Percentiles rank a stretch among this genome's conserved stretches.
phyloP scores from a whole-genome alignment of 2,888 invertebrate genomes.

The Arrhopalites spinosus region DNA sequence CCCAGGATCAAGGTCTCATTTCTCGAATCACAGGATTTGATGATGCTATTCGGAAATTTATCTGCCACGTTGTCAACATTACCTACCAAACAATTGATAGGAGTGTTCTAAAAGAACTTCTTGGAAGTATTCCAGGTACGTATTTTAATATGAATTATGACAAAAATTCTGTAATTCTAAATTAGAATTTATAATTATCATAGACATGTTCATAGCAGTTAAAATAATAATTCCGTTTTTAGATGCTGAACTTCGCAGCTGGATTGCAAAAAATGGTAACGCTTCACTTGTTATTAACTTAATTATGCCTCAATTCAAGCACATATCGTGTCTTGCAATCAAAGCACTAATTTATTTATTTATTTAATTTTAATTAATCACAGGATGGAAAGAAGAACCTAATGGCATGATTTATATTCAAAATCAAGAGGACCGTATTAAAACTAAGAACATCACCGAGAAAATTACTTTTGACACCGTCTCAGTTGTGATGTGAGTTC shows the following conservation, averaged over 20 bases:
- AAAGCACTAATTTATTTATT: too few relatives aligned
- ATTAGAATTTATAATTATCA: neutral
- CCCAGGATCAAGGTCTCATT: conserved; percentile 49
- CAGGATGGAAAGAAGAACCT: conserved; percentile 85
- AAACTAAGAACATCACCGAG: conserved; percentile 98
- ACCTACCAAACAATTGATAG: conserved; percentile 95
- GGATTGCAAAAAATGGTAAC: conserved; percentile 94
- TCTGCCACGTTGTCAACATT: conserved; percentile 95
- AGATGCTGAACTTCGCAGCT: conserved; percentile 69
- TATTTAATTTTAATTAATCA: too few relatives aligned
- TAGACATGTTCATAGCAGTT: neutral
- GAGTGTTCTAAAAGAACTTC: conserved; percentile 75
- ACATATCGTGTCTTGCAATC: too few relatives aligned
- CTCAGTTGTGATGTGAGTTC: conserved; percentile 77
- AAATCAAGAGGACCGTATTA: conserved; percentile 96
- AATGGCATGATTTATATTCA: conserved; percentile 84
- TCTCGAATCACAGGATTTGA: conserved; percentile 85
- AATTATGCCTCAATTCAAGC: too few relatives aligned
- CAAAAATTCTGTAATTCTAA: too few relatives aligned
- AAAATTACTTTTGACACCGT: conserved; percentile 95
- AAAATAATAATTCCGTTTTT: too few relatives aligned
- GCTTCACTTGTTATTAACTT: too few relatives aligned
- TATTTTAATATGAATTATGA: too few relatives aligned
- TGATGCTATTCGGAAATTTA: conserved; percentile 93
- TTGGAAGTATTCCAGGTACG: conserved; percentile 91